Evolutionary conservation across 2,113 vertebrate species (phyloP), one percentile per base, ranked within the genome.

Genomic region (Gopherus evgoodei): DNA sequence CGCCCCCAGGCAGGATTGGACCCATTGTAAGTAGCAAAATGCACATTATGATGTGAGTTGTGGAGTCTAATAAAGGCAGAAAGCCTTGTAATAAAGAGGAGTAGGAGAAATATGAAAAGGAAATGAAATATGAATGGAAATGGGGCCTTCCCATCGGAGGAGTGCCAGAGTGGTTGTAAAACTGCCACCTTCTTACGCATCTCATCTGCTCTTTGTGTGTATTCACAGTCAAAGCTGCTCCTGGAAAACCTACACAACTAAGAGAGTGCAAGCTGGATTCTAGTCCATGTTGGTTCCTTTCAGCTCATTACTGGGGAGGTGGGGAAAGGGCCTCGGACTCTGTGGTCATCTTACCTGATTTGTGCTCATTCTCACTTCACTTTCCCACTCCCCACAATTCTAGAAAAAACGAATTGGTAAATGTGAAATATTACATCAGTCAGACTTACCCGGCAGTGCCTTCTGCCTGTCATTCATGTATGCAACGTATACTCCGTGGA

Each of bases 361-460:
- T 85, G 95, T 57, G 78, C 84, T 92, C 90, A 59, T 96, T 94
- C 95, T 97, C 95, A 97, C 95, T 88, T 95, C 97, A 96, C 89
- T 96, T 96, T 98, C 96, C 97, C 95, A 91, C 92, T 95, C 94
- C 89, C 96, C 96, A 22, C 88, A n/a, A 91, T 98, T 98, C 96
- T 97, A 99, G 99, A 98, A 99, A 98, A 98, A 98, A 97, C 97
- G 99, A 97, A 97, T 97, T 98, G 97, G 98, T 98, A 97, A 98
- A 94, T 98, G 97, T 98, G 98, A 98, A 97, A 96, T 98, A 98
- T 97, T 98, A 95, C 98, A 96, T 96, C 98, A 98, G 97, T 94
- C 97, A 98, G 22, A 21, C 42, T 7, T 69, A 29, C 56, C 89
- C 27, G 1, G 87, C 90, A 42, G 29, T 47, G 27, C n/a, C 69